Percentiles rank a stretch among this genome's conserved stretches.
Conservation (phyloP, 2,113 vertebrate genomes). For the Sylvilagus bachmani region DNA sequence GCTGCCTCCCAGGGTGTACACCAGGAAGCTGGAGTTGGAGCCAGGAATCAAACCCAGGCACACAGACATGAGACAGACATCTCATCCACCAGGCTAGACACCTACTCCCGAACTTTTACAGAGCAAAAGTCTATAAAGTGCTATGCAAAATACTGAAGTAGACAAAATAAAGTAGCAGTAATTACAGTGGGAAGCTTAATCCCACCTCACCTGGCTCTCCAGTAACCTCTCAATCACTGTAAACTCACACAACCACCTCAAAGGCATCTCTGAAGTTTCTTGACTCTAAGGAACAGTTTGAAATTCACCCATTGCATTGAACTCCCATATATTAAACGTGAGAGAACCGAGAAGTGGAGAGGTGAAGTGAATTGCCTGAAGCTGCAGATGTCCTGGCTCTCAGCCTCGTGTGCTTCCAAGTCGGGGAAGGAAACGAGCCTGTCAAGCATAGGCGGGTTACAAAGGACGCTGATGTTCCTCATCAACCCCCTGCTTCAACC, state of each 20-base stretch:
- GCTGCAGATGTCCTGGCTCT: background rate
- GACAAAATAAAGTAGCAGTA: background rate
- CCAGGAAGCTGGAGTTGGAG: too few species aligned
- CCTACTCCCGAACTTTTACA: background rate
- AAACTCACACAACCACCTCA: background rate
- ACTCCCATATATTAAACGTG: background rate
- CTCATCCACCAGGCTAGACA: too few species aligned
- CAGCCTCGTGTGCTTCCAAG: too few species aligned
- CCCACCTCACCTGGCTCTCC: background rate
- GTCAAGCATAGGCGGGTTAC: background rate
- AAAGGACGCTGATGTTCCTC: background rate
- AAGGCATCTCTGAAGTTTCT: background rate
- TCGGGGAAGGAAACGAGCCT: accelerated
- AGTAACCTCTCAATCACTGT: accelerated
- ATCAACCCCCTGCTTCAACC: background rate
- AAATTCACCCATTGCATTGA: background rate
- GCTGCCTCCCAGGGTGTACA: too few species aligned
- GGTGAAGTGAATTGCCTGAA: background rate
- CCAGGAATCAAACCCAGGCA: too few species aligned
- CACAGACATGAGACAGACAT: too few species aligned
- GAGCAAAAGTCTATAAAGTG: background rate
- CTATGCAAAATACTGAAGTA: background rate
- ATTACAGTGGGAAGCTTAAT: too few species aligned
- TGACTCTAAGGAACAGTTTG: background rate
- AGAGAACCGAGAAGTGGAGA: background rate